Base-by-base conservation (phyloP, 1,140 invertebrate species). In the Cotesia vestalis region DNA sequence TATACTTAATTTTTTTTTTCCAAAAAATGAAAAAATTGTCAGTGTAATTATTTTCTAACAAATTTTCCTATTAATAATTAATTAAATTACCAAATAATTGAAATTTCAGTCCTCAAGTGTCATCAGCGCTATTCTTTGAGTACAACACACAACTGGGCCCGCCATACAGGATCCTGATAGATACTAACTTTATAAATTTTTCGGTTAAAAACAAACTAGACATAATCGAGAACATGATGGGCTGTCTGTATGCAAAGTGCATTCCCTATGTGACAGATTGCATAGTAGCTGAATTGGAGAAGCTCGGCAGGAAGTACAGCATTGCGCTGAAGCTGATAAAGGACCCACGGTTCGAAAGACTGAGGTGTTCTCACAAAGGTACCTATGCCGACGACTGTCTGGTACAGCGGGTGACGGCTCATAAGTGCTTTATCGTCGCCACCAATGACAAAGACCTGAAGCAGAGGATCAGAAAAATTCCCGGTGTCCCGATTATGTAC, bases 381-480 rank as follows among this genome's bases (percentile, higher is more conserved):
- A 99, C 96, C 2, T 99, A 99, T 89, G 98, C 98, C 76, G 98
- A 99, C 89, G 98, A 99, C 85, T 99, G 98, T 86, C 87, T 99
- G 66, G 96, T 99, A 2, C 94, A 99, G 80, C 90, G 98, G 83
- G 94, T 99, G 4, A 98, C 93, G 14, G 95, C 99, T 91, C 97
- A 99, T 83, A 99, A 99, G 85, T 99, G 98, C 88, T 99, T 99
- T 84, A 99, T 99, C 78, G 97, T 99, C 14, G 98, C 96, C 5
- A 99, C 98, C 2, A 99, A 98, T 89, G 98, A 99, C 87, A 98
- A 96, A 85, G 98, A 99, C 88, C 88, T 99, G 36, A 98, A 98
- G 84, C 89, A 95, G 80, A 90, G 98, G 83, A 97, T 99, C 70
- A 88, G 98, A 69, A 99, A 99, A 89, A 97, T 99, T 80, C 97